Evolutionary conservation across 2,113 vertebrate genomes (phyloP).

Genomic region (Andinoacara biseriatus): DNA sequence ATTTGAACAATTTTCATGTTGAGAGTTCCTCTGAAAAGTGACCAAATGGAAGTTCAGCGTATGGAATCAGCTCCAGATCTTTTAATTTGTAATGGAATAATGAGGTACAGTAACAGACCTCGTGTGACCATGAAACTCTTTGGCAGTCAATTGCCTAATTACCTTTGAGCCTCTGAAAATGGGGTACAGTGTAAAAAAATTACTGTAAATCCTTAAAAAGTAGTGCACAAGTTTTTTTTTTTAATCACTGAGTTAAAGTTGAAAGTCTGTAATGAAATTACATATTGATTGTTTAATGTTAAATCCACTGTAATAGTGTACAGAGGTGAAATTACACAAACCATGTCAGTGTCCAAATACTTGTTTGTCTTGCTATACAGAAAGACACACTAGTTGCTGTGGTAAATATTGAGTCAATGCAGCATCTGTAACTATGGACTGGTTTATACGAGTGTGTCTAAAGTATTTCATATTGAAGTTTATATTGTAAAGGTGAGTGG

Average conservation of each 20-base stretch:
- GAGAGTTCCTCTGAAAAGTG: background rate
- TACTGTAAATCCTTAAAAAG: background rate
- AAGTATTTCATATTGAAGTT: background rate
- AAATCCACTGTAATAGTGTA: background rate
- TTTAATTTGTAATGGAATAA: background rate
- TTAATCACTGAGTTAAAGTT: background rate
- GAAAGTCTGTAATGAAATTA: background rate
- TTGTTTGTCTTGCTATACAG: no score
- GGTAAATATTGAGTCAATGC: fast-evolving
- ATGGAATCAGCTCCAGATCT: background rate
- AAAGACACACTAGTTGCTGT: no score
- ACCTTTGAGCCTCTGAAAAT: background rate
- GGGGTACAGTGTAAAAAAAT: background rate
- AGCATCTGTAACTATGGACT: background rate
- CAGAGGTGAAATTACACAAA: background rate
- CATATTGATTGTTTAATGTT: background rate
- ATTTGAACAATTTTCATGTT: background rate
- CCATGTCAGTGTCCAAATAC: background rate
- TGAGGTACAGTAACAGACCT: background rate
- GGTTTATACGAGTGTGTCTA: background rate
- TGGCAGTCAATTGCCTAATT: background rate
- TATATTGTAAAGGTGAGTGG: background rate
- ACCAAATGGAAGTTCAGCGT: background rate
- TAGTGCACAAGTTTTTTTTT: background rate
- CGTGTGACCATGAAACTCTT: background rate